phyloP scores from a whole-genome alignment of 2,797 vertebrate species.

The Arnoldichthys spilopterus region DNA sequence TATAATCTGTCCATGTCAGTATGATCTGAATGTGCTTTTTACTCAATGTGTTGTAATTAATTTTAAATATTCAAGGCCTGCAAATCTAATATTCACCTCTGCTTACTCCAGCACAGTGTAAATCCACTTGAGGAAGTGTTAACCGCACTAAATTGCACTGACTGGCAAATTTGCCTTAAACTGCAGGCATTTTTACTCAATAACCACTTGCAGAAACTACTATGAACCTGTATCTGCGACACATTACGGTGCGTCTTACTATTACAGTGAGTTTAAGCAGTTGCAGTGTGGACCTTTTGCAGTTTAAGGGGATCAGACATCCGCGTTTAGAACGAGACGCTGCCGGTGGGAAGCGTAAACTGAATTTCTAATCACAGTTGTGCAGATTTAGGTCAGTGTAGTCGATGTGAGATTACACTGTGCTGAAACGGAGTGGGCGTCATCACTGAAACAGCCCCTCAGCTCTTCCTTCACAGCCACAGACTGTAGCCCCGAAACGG shows the following conservation, averaged over 20 bases:
- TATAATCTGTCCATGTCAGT: conserved; percentile 46
- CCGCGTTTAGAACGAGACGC: not conserved
- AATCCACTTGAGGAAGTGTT: not conserved
- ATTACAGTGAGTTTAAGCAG: no score
- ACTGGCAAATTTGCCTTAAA: not conserved
- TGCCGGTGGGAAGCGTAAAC: not conserved
- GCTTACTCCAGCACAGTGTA: not conserved
- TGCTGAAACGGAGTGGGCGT: not conserved
- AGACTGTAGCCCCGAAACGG: conserved; percentile 20
- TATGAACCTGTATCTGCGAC: not conserved
- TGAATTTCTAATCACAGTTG: not conserved
- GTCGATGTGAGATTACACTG: conserved; percentile 8
- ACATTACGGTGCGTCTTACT: no score
- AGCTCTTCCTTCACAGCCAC: not conserved
- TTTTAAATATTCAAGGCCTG: not conserved
- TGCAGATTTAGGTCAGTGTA: conserved; percentile 20
- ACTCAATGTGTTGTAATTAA: not conserved
- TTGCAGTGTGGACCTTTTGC: not conserved
- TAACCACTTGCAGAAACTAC: not conserved
- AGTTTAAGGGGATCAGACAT: not conserved
- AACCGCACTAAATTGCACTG: not conserved
- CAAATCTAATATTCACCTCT: not conserved
- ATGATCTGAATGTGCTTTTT: conserved; percentile 18
- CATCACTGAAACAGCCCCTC: conserved; percentile 6
- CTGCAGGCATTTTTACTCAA: no score